Percentiles rank a stretch among this genome's conserved stretches.
Evolutionary conservation across 2,888 invertebrate species (phyloP).

Genomic region (Drosophila monieri): DNA sequence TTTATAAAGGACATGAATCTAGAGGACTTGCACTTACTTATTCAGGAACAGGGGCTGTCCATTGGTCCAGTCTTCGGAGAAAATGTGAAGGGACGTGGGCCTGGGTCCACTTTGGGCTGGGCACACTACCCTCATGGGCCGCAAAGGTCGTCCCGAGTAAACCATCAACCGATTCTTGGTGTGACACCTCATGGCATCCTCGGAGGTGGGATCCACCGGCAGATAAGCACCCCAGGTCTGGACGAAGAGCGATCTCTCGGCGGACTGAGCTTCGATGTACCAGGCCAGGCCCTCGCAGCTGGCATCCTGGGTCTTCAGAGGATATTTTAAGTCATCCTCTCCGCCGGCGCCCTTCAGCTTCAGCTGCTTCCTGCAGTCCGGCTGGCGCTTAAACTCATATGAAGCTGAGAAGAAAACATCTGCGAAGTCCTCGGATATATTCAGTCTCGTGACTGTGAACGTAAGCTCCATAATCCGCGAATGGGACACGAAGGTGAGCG

Average conservation of each 20-base stretch:
- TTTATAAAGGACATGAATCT: too few relatives aligned
- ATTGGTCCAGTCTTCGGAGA: slow-evolving; percentile 90
- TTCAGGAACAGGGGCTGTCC: slow-evolving; percentile 83
- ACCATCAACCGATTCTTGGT: slow-evolving; percentile 92
- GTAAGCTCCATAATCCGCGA: slow-evolving; percentile 90
- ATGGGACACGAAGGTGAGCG: slow-evolving; percentile 87
- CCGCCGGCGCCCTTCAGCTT: slow-evolving; percentile 88
- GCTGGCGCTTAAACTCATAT: slow-evolving; percentile 87
- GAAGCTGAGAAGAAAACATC: slow-evolving; percentile 91
- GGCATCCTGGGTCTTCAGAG: slow-evolving; percentile 86
- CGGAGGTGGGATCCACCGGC: slow-evolving; percentile 86
- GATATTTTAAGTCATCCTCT: slow-evolving; percentile 87
- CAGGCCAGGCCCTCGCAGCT: slow-evolving; percentile 87
- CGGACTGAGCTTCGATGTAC: slow-evolving; percentile 91
- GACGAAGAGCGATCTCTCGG: slow-evolving; percentile 91
- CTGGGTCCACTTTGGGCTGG: slow-evolving; percentile 88
- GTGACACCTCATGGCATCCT: slow-evolving; percentile 88
- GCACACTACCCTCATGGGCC: slow-evolving; percentile 87
- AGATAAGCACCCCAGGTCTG: slow-evolving; percentile 93
- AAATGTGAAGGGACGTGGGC: slow-evolving; percentile 89
- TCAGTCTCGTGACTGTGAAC: slow-evolving; percentile 89
- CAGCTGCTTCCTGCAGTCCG: slow-evolving; percentile 88
- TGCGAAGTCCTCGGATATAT: slow-evolving; percentile 92
- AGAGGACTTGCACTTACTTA: slow-evolving; percentile 79
- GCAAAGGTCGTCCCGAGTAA: slow-evolving; percentile 89